Conservation (phyloP, 2,888 invertebrate species). For the Subacronicta megacephala region DNA sequence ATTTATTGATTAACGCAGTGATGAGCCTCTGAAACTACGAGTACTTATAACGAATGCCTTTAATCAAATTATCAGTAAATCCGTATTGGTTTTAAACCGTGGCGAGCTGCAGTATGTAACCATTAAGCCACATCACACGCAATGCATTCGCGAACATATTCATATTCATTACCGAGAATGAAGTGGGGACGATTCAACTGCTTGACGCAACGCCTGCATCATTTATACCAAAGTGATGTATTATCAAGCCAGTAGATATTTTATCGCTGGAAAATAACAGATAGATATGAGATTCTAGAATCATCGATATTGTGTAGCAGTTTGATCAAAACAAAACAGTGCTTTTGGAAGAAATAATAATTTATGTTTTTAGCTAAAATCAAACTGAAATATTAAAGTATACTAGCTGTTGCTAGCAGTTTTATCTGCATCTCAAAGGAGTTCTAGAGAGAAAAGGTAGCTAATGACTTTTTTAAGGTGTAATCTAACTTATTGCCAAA, state of each 20-base stretch:
- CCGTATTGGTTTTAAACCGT: conserved; percentile 20
- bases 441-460: too few species aligned
- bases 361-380: too few species aligned
- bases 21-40: background rate
- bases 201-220: conserved; percentile 59
- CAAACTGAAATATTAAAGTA: too few species aligned
- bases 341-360: too few species aligned
- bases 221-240: conserved; percentile 51
- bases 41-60: conserved; percentile 14
- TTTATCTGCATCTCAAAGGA: too few species aligned
- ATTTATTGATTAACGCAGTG: too few species aligned
- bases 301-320: conserved; percentile 2
- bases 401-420: too few species aligned
- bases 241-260: conserved; percentile 24
- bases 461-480: too few species aligned
- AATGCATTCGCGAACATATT: conserved; percentile 46
- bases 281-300: background rate
- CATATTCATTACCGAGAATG: conserved; percentile 60
- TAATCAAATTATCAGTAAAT: conserved; percentile 38
- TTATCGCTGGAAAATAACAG: background rate
- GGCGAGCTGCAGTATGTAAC: conserved; percentile 19
- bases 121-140: conserved; percentile 39
- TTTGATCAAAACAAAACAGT: too few species aligned
- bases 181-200: conserved; percentile 60
- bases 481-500: too few species aligned